Evolutionary conservation across 2,113 vertebrate genomes (phyloP).

Genomic region (Peromyscus polionotus): DNA sequence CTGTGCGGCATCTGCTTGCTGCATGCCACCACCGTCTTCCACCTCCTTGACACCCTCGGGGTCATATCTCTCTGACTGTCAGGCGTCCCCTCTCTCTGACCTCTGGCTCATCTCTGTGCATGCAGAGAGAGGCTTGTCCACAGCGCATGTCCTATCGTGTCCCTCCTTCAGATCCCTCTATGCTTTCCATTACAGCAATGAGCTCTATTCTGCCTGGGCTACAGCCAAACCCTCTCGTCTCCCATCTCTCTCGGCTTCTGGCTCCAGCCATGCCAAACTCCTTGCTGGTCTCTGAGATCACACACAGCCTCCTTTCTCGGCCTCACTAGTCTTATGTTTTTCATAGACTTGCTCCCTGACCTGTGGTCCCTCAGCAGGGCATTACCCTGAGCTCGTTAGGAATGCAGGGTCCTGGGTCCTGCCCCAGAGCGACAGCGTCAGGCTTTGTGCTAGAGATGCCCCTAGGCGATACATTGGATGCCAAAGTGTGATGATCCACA

Average conservation of each 20-base stretch:
- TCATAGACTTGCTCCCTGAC: not conserved
- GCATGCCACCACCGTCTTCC: not conserved
- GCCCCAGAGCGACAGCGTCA: not conserved
- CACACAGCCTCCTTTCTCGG: not conserved
- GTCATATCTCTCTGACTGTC: not conserved
- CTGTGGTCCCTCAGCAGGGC: not conserved
- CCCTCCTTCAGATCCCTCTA: not conserved
- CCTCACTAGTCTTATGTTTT: not conserved
- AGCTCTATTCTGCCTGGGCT: not conserved
- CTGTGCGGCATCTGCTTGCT: not conserved
- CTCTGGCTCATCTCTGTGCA: not conserved
- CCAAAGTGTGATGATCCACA: too few relatives aligned
- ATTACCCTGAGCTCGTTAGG: not conserved
- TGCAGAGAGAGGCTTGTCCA: not conserved
- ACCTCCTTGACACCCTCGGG: too few relatives aligned
- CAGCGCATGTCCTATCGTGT: not conserved
- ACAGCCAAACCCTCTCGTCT: not conserved
- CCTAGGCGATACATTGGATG: fast-evolving
- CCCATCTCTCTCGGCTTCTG: not conserved
- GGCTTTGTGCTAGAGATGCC: not conserved
- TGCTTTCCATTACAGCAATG: not conserved
- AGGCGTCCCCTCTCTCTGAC: not conserved
- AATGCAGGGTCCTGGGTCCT: not conserved
- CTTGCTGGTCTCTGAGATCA: not conserved
- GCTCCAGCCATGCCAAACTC: not conserved